Conservation (phyloP, 1,140 invertebrate species). For the Harpegnathos saltator region DNA sequence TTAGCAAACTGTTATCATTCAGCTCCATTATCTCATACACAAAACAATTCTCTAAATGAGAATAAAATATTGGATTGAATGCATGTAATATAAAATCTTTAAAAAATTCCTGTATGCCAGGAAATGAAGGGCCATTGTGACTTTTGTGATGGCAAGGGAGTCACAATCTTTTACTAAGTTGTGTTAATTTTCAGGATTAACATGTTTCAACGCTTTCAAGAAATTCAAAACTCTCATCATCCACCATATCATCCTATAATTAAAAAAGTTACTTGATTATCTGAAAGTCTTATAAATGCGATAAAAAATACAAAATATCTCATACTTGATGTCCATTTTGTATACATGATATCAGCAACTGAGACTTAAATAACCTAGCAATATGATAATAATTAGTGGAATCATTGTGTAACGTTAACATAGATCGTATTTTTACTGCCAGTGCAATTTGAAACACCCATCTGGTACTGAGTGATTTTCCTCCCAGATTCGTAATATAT, state of each 20-base stretch:
- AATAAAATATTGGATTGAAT: slow-evolving; percentile 88
- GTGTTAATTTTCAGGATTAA: slow-evolving; percentile 90
- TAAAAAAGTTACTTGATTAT: slow-evolving; percentile 44
- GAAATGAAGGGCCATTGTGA: slow-evolving; percentile 87
- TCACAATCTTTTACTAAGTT: slow-evolving; percentile 90
- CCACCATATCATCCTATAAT: slow-evolving; percentile 79
- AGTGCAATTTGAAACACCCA: slow-evolving; percentile 87
- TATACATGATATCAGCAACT: slow-evolving; percentile 89
- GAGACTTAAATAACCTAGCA: slow-evolving; percentile 91
- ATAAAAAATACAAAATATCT: background rate
- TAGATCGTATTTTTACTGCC: slow-evolving; percentile 86
- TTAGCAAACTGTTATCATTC: slow-evolving; percentile 87
- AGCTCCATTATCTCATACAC: slow-evolving; percentile 89
- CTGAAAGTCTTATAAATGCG: slow-evolving; percentile 2
- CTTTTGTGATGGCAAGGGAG: slow-evolving; percentile 88
- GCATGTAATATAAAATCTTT: slow-evolving; percentile 91
- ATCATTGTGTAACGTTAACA: slow-evolving; percentile 88
- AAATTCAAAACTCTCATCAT: slow-evolving; percentile 84
- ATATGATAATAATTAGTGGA: slow-evolving; percentile 92
- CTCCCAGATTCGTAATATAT: slow-evolving; percentile 89
- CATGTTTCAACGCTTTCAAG: slow-evolving; percentile 86
- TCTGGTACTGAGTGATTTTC: slow-evolving; percentile 85
- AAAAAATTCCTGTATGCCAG: slow-evolving; percentile 92
- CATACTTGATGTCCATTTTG: slow-evolving; percentile 81
- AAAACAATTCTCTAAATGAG: slow-evolving; percentile 90